phyloP scores from a whole-genome alignment of 2,113 vertebrate genomes.

The Sinocyclocheilus anshuiensis region DNA sequence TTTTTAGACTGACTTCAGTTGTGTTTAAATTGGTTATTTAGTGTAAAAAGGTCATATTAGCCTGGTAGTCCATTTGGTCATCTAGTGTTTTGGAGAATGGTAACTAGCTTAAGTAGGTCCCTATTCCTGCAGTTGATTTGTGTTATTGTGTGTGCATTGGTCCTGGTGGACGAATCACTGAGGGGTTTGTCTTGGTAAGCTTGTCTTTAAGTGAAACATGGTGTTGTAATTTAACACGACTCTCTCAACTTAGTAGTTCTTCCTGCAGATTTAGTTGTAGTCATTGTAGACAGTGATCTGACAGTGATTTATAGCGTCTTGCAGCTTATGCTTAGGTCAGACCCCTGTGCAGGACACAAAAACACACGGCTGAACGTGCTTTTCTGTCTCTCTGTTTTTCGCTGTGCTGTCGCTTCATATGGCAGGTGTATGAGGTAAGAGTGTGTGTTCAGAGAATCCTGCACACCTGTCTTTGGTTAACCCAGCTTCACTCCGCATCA shows the following conservation, averaged over 20 bases:
- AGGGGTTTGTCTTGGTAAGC: not conserved
- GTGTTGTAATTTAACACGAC: not conserved
- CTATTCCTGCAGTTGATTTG: not conserved
- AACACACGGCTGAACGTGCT: constrained; percentile 65
- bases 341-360: not conserved
- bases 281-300: not conserved
- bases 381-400: constrained; percentile 74
- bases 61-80: not conserved
- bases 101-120: not conserved
- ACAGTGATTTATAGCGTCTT: not conserved
- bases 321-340: constrained; percentile 41
- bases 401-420: constrained; percentile 85
- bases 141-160: not conserved
- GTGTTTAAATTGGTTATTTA: not conserved
- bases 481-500: constrained; percentile 67
- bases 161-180: not conserved
- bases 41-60: not conserved
- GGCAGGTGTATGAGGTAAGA: constrained; percentile 99
- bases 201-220: not conserved
- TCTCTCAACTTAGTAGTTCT: not conserved
- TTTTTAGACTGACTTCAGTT: not conserved
- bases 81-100: not conserved
- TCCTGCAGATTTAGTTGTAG: not conserved
- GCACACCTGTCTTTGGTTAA: constrained; percentile 60
- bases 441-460: constrained; percentile 63